Percentiles rank a stretch among this genome's conserved stretches.
Conservation (phyloP, 2,888 invertebrate genomes). For the Eupithecia vulgata region DNA sequence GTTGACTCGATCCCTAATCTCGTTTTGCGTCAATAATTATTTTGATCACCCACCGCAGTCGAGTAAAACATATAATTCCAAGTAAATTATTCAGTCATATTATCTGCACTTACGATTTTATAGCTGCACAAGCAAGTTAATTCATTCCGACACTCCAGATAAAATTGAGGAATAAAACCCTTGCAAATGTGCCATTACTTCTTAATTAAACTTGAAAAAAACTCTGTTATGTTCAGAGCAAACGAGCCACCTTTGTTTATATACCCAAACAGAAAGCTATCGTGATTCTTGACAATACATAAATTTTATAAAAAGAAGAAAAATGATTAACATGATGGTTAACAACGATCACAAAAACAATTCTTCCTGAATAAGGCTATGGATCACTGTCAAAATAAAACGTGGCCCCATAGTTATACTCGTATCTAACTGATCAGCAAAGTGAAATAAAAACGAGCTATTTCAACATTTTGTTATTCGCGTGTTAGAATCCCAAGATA, state of each 20-base stretch:
- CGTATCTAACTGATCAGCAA: background rate
- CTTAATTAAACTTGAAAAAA: conserved; percentile 3
- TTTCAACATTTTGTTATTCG: background rate
- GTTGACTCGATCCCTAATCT: conserved; percentile 4
- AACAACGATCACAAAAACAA: background rate
- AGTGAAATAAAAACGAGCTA: background rate
- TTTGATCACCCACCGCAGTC: background rate
- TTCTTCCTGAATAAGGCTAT: background rate
- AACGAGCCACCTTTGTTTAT: background rate
- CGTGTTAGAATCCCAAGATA: background rate
- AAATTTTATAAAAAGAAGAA: background rate
- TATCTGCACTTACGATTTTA: conserved; percentile 12
- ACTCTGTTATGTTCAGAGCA: background rate
- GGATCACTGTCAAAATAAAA: background rate
- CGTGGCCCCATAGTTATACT: background rate
- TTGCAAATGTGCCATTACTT: conserved; percentile 10
- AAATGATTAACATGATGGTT: background rate
- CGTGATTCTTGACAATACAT: background rate
- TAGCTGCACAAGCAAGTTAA: background rate
- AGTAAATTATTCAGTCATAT: background rate
- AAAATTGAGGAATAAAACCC: conserved; percentile 3
- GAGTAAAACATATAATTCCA: conserved; percentile 1
- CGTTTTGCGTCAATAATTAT: conserved; percentile 1
- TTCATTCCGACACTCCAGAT: conserved; percentile 9
- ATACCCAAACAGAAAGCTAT: background rate